Conservation (phyloP, 2,113 vertebrate genomes). For the Strix aluco region DNA sequence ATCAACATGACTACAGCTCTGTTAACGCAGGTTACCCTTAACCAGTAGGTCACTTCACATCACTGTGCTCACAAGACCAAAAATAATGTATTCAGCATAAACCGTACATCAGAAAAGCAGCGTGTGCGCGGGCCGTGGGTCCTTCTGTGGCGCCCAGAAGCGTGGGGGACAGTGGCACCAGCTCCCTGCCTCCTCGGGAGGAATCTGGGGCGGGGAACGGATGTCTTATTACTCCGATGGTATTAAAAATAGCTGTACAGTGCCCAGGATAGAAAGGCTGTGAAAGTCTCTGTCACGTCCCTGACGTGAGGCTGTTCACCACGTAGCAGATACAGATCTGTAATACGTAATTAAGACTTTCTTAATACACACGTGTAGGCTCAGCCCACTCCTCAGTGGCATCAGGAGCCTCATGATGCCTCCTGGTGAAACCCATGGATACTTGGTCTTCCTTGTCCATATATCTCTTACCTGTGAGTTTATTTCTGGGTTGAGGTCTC, state of each 20-base stretch:
- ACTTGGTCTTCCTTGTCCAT: neutral
- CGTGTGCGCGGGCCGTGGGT: rapidly evolving
- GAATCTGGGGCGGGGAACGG: rapidly evolving
- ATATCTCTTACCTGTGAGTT: neutral
- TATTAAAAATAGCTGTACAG: neutral
- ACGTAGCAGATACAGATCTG: neutral
- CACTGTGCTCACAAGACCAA: constrained; percentile 41
- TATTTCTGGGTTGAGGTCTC: neutral
- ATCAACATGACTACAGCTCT: neutral
- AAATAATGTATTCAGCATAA: neutral
- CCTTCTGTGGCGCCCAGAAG: neutral
- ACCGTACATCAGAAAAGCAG: too few species aligned
- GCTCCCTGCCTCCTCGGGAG: neutral
- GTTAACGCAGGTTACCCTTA: constrained; percentile 6
- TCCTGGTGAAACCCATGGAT: neutral
- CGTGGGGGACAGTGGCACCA: rapidly evolving
- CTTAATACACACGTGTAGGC: neutral
- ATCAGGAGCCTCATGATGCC: neutral
- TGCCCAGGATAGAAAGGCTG: neutral
- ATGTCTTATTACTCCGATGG: neutral
- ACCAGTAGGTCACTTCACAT: constrained; percentile 23
- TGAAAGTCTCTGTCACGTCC: neutral
- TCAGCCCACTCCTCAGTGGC: neutral
- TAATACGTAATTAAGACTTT: neutral
- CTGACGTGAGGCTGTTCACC: neutral